Evolutionary conservation across 2,113 vertebrate species (phyloP), one percentile per base, ranked within the genome.

Genomic region (Heterotis niloticus): DNA sequence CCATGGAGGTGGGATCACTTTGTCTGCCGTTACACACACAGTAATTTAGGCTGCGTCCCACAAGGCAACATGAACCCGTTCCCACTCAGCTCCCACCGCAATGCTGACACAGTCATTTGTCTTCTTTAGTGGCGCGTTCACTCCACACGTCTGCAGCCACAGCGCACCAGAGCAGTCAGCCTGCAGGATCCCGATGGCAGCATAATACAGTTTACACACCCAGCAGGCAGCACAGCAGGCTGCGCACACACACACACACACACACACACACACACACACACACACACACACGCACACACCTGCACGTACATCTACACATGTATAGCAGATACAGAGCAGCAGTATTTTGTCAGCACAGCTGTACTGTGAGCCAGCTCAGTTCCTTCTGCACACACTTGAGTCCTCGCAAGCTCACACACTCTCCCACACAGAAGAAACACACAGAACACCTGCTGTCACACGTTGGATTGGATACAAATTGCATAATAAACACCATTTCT

Each of bases 61-160:
- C 56, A 74, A 86, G 86, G 88, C 89, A 83, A 79, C 83, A 28
- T 70, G 80, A 86, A 44, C 34, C 34, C 7, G 34, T 44, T 44
- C 34, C n/a, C 34, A 44, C 34, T 44, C 34, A 7, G 34, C 34
- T 44, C 34, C 88, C 83, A 76, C 79, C 81, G 5, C 82, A 81
- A 73, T 79, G 72, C 81, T 88, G 86, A 83, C 72, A 83, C 86
- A 88, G 81, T 80, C 82, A 90, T 90, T 83, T 81, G 85, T 91
- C 88, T 92, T 88, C 59, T 88, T 92, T 90, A 90, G 73, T 80
- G 69, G 18, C 78, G 69, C 84, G 87, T 90, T 88, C 86, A 79
- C 83, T 29, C 64, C 23, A 18, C 29, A 66, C 4, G 57, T 65
- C 13, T 52, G n/a, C 80, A 77, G 11, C 56, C n/a, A 13, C 17